phyloP scores from a whole-genome alignment of 2,113 vertebrate species.

The Rhabdornis inornatus region DNA sequence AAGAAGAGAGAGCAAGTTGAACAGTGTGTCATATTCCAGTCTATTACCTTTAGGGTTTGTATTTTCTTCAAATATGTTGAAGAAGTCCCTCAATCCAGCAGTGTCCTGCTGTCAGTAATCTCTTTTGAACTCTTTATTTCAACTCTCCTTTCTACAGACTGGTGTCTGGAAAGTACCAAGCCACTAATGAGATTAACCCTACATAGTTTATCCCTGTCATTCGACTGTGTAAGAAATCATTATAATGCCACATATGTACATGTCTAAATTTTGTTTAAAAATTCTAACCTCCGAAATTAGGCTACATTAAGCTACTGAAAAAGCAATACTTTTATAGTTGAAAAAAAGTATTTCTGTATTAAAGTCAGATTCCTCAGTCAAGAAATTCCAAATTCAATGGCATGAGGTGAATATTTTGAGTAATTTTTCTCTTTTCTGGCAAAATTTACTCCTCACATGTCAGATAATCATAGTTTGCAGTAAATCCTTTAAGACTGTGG shows the following conservation, averaged over 20 bases:
- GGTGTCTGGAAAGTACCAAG: background rate
- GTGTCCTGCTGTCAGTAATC: background rate
- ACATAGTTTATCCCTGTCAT: background rate
- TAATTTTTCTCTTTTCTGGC: background rate
- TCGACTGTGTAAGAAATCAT: background rate
- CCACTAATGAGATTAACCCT: background rate
- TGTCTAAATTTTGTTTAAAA: background rate
- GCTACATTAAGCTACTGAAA: background rate
- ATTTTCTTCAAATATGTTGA: background rate
- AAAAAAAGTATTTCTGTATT: background rate
- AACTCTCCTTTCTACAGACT: background rate
- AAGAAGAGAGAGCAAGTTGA: background rate
- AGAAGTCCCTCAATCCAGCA: background rate
- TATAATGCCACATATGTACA: background rate
- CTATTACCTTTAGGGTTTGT: background rate
- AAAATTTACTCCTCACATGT: background rate
- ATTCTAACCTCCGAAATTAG: background rate
- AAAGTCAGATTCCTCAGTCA: background rate
- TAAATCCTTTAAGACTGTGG: background rate
- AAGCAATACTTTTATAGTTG: background rate
- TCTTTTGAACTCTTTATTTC: background rate
- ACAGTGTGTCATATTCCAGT: background rate
- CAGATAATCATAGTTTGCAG: background rate
- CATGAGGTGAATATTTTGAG: background rate
- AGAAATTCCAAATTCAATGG: background rate